A percentile compares a stretch with the other conserved stretches of the same genome.
Evolutionary conservation across 2,797 vertebrate species (phyloP).

Genomic region (Danio jaintianensis): DNA sequence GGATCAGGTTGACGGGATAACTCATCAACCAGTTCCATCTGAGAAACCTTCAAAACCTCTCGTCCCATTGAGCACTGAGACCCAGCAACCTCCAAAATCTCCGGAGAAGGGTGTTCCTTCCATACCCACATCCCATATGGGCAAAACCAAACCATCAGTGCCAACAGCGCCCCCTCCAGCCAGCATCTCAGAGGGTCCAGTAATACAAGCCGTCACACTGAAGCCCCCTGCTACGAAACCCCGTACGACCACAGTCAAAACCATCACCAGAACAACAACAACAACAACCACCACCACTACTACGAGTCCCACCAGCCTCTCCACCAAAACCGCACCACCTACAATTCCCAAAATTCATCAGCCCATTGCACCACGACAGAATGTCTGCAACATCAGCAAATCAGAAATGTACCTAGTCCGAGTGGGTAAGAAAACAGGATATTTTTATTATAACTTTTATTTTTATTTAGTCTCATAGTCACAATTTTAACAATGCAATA

Average conservation of each 20-base stretch:
- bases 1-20: constrained; percentile 52
- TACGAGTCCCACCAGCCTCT: constrained; percentile 61
- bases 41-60: constrained; percentile 50
- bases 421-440: constrained; percentile 81
- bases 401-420: constrained; percentile 89
- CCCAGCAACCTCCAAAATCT: constrained; percentile 63
- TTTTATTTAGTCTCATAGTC: background rate
- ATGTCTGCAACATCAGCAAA: constrained; percentile 88
- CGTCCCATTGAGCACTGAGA: constrained; percentile 72
- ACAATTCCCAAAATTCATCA: constrained; percentile 75
- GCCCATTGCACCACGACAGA: constrained; percentile 79
- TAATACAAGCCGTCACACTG: constrained; percentile 52
- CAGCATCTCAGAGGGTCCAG: constrained; percentile 32
- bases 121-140: constrained; percentile 54
- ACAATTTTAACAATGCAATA: too few relatives aligned
- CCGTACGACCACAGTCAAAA: constrained; percentile 45
- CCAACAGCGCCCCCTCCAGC: constrained; percentile 32
- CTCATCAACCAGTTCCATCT: constrained; percentile 63
- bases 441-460: background rate
- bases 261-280: constrained; percentile 54
- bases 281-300: constrained; percentile 55
- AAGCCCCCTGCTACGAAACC: constrained; percentile 32
- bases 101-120: constrained; percentile 53
- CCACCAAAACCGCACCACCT: constrained; percentile 68
- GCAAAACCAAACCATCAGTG: constrained; percentile 60